Evolutionary conservation across 64 coral and sea anemone species (phyloP), one percentile per base, ranked within the genome.

Genomic region (Actinia equina): DNA sequence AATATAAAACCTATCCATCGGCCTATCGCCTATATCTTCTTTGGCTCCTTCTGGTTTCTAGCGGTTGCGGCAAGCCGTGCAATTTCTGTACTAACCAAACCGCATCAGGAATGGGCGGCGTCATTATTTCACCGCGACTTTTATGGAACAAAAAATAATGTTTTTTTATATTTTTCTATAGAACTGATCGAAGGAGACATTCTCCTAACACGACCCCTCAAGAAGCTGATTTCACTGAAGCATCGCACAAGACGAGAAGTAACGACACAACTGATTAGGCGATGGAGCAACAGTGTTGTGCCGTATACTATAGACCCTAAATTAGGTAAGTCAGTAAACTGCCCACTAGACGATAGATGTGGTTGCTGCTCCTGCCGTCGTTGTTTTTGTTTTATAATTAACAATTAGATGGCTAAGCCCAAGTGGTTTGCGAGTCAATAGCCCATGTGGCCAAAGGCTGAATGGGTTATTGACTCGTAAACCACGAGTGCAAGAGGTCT

Each of bases 111-210:
- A 69, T 6, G n/a, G 63, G 63, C 22, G 63, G 19, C 6, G 20
- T 41, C 69, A 74, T 13, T 14, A 13, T 65, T n/a, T 65, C 10
- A 74, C 69, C 69, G 2, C 9, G 25, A 11, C 41, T 41, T 74
- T 30, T 74, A 27, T n/a, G 37, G 41, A 11, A 41, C 14, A 42
- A 1, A 5, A 81, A 81, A 18, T 52, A 51, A 81, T n/a, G 49
- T 52, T 81, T 49, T 81, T 7, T 78, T 76, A 63, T 2, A 19
- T 19, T 23, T 22, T 74, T 74, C 26, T 27, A 74, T 42, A 91
- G 90, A 92, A 22, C 56, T 92, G 52, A 92, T 92, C 7, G 90
- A 92, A 59, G 90, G 90, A 11, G 90, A 92, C 63, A 87, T 92
- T 44, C 23, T 92, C 16, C 44, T 92, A 7, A 92, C 85, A 19